Conservation (phyloP, 2,888 invertebrate species). For the Cantharis rustica region DNA sequence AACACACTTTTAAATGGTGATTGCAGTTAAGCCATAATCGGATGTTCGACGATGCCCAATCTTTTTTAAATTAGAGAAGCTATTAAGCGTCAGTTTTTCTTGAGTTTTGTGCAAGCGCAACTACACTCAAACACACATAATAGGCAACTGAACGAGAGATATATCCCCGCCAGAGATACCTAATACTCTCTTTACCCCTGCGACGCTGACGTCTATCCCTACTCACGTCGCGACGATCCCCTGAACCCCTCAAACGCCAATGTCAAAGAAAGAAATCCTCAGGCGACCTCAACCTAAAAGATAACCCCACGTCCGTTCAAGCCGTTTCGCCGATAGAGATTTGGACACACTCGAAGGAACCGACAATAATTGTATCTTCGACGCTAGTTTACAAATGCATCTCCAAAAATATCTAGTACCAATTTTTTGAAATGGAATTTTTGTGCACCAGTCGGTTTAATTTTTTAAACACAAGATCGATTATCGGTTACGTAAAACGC, state of each 20-base stretch:
- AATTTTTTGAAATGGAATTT: background rate
- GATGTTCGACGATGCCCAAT: background rate
- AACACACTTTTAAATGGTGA: background rate
- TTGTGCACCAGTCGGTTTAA: background rate
- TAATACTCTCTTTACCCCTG: conserved; percentile 45
- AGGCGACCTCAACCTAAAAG: conserved; percentile 51
- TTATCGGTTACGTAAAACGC: background rate
- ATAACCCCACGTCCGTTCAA: conserved; percentile 43
- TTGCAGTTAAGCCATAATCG: background rate
- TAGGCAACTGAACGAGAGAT: conserved; percentile 46
- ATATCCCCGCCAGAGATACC: conserved; percentile 48
- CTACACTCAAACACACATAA: conserved; percentile 19
- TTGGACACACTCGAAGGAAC: conserved; percentile 13
- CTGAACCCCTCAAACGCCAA: conserved; percentile 45
- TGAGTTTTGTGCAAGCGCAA: background rate
- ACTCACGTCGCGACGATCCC: conserved; percentile 43
- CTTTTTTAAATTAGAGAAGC: background rate
- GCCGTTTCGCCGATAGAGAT: conserved; percentile 19
- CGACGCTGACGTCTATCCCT: conserved; percentile 49
- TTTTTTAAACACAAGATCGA: background rate
- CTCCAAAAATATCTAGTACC: background rate
- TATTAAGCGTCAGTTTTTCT: background rate
- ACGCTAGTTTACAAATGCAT: background rate
- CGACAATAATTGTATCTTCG: background rate
- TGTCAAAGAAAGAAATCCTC: conserved; percentile 50